phyloP scores from a whole-genome alignment of 2,113 vertebrate genomes.

The Oncorhynchus gorbuscha region DNA sequence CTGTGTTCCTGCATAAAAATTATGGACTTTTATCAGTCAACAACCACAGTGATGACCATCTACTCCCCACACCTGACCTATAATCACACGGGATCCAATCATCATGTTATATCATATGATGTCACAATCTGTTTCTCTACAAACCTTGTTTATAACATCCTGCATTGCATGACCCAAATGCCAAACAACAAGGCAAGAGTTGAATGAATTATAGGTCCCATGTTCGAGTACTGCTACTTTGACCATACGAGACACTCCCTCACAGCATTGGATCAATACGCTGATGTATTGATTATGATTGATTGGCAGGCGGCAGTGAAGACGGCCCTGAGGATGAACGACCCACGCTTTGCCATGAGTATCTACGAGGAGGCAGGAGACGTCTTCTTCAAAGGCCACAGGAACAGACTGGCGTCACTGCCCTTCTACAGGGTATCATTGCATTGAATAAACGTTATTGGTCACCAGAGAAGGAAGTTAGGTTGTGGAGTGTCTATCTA shows the following conservation, averaged over 20 bases:
- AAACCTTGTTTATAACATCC: neutral
- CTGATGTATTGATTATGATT: neutral
- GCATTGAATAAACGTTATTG: too few relatives aligned
- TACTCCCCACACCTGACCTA: neutral
- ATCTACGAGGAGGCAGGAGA: constrained; percentile 95
- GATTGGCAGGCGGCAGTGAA: constrained; percentile 85
- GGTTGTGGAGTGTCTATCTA: neutral
- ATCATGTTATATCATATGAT: neutral
- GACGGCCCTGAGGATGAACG: constrained; percentile 82
- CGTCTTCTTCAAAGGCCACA: constrained; percentile 88
- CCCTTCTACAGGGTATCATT: constrained; percentile 85
- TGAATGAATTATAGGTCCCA: neutral
- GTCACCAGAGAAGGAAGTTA: too few relatives aligned
- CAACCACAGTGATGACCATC: neutral
- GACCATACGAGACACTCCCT: neutral
- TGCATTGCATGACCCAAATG: neutral
- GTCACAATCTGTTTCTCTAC: neutral
- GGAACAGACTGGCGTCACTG: constrained; percentile 76
- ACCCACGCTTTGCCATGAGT: constrained; percentile 82
- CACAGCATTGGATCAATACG: neutral
- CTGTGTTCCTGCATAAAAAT: too few relatives aligned
- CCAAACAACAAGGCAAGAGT: neutral
- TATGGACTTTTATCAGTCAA: neutral
- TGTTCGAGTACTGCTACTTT: neutral
- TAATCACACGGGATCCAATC: neutral